These are phyloP conservation scores for Xylota sylvarum DNA, from an alignment of 2,888 invertebrate species.

Conservation along the genomic window DNA sequence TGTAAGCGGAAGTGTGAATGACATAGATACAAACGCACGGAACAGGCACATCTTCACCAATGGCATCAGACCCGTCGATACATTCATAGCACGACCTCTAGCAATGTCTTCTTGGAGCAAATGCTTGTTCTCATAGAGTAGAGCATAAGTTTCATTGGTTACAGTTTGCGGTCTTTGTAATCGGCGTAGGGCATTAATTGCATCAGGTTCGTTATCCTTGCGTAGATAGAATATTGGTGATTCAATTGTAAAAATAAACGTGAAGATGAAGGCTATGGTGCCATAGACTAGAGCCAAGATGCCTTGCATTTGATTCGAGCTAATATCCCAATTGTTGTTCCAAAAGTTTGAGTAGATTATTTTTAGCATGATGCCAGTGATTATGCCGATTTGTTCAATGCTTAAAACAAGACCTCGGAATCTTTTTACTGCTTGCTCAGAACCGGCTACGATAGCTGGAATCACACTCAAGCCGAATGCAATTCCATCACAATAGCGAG, in stretches of 20 bases:
- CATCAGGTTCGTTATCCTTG: conserved; percentile 80
- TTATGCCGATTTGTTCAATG: conserved; percentile 79
- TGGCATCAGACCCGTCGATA: conserved; percentile 78
- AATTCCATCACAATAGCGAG: conserved; percentile 81
- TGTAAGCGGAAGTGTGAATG: conserved; percentile 80
- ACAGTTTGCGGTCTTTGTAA: conserved; percentile 79
- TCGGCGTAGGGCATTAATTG: conserved; percentile 80
- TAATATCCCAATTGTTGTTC: conserved; percentile 29
- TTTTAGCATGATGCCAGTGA: conserved; percentile 79
- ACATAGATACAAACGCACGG: conserved; percentile 79
- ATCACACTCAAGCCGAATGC: conserved; percentile 80
- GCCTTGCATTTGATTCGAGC: conserved; percentile 79
- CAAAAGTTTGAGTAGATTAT: conserved; percentile 78
- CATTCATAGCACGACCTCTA: conserved; percentile 72
- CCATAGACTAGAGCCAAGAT: conserved; percentile 78
- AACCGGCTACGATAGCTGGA: conserved; percentile 80
- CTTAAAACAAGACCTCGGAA: conserved; percentile 78
- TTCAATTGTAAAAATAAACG: conserved; percentile 78
- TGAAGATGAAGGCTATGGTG: conserved; percentile 71
- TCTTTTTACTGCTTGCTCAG: conserved; percentile 78
- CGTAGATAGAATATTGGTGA: conserved; percentile 81
- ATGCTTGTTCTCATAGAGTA: conserved; percentile 81
- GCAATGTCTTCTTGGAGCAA: conserved; percentile 80
- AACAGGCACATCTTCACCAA: conserved; percentile 78
- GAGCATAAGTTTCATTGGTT: conserved; percentile 79